These are phyloP conservation scores for Anableps anableps DNA, from an alignment of 2,797 vertebrate species.

Conservation along the genomic window DNA sequence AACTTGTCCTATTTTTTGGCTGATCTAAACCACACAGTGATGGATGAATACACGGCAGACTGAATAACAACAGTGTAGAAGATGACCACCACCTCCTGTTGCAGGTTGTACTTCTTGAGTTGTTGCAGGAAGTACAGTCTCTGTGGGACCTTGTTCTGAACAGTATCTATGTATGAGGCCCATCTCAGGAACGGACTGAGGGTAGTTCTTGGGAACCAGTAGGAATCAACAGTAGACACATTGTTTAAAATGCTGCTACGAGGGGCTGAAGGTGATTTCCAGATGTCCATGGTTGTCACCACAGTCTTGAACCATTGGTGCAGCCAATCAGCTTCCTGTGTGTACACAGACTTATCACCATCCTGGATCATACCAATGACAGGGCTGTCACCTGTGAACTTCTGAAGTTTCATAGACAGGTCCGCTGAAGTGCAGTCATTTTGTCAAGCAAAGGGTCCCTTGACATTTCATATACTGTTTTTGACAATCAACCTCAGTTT, in stretches of 20 bases:
- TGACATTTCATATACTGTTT: conserved; percentile 3
- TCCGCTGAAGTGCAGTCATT: not conserved
- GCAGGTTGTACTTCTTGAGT: not conserved
- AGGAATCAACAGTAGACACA: not conserved
- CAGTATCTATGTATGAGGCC: not conserved
- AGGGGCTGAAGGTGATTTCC: not conserved
- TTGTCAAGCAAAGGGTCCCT: not conserved
- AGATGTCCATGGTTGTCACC: not conserved
- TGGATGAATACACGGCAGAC: not conserved
- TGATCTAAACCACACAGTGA: not conserved
- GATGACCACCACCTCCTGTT: not conserved
- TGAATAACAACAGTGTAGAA: not conserved
- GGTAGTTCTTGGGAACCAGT: not conserved
- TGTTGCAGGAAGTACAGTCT: not conserved
- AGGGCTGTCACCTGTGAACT: not conserved
- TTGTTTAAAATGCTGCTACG: not conserved
- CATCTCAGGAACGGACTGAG: not conserved
- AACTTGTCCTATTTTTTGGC: not conserved
- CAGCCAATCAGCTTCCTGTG: not conserved
- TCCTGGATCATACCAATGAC: no score
- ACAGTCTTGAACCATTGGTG: not conserved
- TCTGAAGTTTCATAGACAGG: not conserved
- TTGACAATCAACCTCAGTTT: not conserved
- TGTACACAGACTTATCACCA: not conserved
- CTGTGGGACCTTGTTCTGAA: not conserved